Evolutionary conservation across 2,888 invertebrate species (phyloP).

Genomic region (Agrotis puta): DNA sequence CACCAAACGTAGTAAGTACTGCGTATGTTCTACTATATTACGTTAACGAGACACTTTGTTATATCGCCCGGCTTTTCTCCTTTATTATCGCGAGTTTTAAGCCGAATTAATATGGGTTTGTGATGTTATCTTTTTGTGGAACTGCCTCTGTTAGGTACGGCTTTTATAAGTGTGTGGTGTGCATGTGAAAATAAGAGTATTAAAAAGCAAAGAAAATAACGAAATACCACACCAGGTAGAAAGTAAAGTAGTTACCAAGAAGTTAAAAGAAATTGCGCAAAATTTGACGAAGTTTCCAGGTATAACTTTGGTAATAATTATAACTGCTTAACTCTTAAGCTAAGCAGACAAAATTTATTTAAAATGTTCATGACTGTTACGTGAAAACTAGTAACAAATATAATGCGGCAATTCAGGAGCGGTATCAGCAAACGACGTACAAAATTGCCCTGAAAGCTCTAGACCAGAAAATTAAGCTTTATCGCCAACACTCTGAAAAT

Average conservation of each 20-base stretch:
- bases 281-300: not conserved
- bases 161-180: not conserved
- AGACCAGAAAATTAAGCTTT: conserved; percentile 58
- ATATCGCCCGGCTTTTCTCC: conserved; percentile 40
- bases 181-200: not conserved
- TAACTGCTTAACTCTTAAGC: not conserved
- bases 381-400: conserved; percentile 44
- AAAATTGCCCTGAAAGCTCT: conserved; percentile 52
- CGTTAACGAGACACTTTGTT: conserved; percentile 54
- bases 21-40: conserved; percentile 39
- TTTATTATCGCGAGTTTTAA: conserved; percentile 50
- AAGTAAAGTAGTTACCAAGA: not conserved
- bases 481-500: conserved; percentile 49
- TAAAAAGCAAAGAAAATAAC: not conserved
- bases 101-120: conserved; percentile 31
- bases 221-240: not conserved
- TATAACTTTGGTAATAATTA: not conserved
- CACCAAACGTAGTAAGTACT: conserved; percentile 42
- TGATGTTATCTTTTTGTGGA: conserved; percentile 32
- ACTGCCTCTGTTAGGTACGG: conserved; percentile 3
- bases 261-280: not conserved
- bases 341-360: conserved; percentile 13
- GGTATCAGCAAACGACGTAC: conserved; percentile 45
- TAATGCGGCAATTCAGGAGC: conserved; percentile 42
- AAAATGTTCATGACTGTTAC: conserved; percentile 8